A percentile compares a stretch with the other conserved stretches of the same genome.
Evolutionary conservation across 2,113 vertebrate genomes (phyloP).

Genomic region (Gymnorhina tibicen): DNA sequence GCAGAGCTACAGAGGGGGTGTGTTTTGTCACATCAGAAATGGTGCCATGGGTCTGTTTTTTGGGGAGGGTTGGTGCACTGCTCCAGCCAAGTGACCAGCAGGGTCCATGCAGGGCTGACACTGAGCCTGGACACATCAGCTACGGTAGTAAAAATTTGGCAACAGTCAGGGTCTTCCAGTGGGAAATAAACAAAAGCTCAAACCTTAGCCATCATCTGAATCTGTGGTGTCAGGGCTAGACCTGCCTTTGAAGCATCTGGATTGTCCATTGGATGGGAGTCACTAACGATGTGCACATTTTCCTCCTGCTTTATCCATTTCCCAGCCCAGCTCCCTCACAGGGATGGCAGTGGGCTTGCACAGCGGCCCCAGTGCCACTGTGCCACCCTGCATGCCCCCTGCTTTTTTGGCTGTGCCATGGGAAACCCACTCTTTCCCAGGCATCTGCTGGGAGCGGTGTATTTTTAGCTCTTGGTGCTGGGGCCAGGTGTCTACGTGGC

Average conservation of each 20-base stretch:
- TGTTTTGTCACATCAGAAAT: accelerated
- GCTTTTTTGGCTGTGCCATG: neutral
- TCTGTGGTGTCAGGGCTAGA: neutral
- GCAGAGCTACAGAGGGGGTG: neutral
- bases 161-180: neutral
- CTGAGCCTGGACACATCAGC: neutral
- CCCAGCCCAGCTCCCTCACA: neutral
- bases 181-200: neutral
- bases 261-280: neutral
- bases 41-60: accelerated
- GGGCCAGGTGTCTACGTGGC: neutral
- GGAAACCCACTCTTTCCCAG: neutral
- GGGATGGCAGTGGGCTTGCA: neutral
- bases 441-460: neutral
- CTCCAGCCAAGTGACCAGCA: neutral
- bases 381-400: neutral
- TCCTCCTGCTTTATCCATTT: neutral
- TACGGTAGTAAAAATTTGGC: accelerated
- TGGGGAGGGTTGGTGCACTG: neutral
- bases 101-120: neutral
- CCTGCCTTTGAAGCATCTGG: neutral
- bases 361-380: neutral
- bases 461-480: neutral
- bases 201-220: neutral
- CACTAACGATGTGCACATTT: neutral